Conservation (phyloP, 2,888 invertebrate genomes). For the Acrobasis suavella region DNA sequence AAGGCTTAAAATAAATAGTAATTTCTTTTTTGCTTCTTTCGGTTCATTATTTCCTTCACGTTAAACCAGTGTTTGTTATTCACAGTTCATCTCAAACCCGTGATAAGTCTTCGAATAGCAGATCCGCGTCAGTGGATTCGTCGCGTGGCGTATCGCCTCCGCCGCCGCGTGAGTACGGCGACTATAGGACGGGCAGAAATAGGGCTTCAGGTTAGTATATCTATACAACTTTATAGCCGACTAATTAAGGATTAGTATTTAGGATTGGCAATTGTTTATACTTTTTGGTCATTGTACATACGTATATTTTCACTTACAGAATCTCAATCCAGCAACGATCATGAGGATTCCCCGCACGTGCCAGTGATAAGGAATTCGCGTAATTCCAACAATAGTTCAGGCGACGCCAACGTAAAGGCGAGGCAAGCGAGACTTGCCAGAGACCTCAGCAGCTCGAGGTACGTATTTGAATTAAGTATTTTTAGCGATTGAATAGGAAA, state of each 20-base stretch:
- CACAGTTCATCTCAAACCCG: constrained; percentile 83
- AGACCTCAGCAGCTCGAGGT: constrained; percentile 74
- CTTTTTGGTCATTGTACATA: neutral
- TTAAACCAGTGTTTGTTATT: constrained; percentile 7
- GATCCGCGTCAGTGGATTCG: constrained; percentile 77
- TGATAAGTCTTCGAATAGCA: constrained; percentile 85
- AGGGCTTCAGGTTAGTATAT: constrained; percentile 67
- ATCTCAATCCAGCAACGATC: constrained; percentile 72
- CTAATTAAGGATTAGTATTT: no score
- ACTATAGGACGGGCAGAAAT: constrained; percentile 57
- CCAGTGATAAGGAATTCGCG: constrained; percentile 70
- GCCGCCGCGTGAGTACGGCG: constrained; percentile 64
- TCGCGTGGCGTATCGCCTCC: constrained; percentile 70
- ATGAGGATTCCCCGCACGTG: constrained; percentile 70
- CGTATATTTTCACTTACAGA: constrained; percentile 47
- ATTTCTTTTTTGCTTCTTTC: no score
- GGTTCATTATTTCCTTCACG: no score
- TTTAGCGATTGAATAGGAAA: neutral
- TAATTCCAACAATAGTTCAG: constrained; percentile 57
- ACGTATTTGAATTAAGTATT: constrained; percentile 22
- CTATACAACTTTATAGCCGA: no score
- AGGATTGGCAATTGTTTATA: no score
- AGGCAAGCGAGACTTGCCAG: constrained; percentile 73
- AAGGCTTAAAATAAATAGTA: no score
- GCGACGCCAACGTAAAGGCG: constrained; percentile 71